Conservation (phyloP, 2,888 invertebrate species). For the Amblyjoppa fuscipennis region DNA sequence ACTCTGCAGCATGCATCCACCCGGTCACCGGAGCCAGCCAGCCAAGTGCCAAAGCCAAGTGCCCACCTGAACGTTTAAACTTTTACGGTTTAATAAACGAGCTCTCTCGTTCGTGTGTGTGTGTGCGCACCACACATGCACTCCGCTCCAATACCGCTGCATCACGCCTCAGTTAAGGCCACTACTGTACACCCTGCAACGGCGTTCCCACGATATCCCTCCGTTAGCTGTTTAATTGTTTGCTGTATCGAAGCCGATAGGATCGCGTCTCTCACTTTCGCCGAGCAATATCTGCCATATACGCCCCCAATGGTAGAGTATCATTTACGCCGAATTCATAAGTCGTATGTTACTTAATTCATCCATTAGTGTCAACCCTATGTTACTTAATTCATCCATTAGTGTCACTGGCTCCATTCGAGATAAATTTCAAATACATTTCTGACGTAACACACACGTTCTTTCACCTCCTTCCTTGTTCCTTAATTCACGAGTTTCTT, state of each 20-base stretch:
- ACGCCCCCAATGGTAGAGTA: background rate
- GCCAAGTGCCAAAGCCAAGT: too few relatives aligned
- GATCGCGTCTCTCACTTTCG: slow-evolving; percentile 59
- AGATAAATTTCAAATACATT: too few relatives aligned
- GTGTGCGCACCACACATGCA: background rate
- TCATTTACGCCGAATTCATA: background rate
- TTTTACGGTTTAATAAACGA: slow-evolving; percentile 44
- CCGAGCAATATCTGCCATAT: slow-evolving; percentile 46
- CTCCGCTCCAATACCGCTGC: background rate
- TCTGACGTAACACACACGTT: too few relatives aligned
- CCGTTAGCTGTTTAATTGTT: slow-evolving; percentile 58
- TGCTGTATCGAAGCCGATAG: slow-evolving; percentile 48
- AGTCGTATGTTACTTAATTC: too few relatives aligned
- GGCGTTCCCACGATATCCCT: slow-evolving; percentile 58
- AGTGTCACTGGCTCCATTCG: too few relatives aligned
- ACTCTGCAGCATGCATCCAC: slow-evolving; percentile 14
- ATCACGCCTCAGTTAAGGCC: background rate
- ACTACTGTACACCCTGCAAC: slow-evolving; percentile 10
- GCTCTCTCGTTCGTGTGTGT: slow-evolving; percentile 19
- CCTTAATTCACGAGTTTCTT: too few relatives aligned
- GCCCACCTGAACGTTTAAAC: slow-evolving; percentile 36
- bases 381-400: too few relatives aligned
- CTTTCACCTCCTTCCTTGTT: too few relatives aligned
- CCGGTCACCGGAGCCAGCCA: slow-evolving; percentile 13
- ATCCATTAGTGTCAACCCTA: too few relatives aligned